These are phyloP conservation scores for Umimayanthus chanpuru DNA, from an alignment of 92 coral and sea anemone genomes.

Conservation along the genomic window DNA sequence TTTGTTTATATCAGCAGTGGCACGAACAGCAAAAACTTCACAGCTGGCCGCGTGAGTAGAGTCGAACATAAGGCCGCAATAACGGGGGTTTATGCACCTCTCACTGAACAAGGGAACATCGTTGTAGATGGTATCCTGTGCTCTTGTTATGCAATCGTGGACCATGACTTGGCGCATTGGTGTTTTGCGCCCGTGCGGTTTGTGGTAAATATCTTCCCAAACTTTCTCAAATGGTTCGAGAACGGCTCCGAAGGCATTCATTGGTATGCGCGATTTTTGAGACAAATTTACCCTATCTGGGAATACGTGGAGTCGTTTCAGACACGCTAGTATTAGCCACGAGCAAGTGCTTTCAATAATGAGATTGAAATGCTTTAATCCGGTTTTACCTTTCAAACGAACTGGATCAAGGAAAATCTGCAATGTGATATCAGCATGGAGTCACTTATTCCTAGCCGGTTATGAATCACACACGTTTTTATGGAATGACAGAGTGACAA, in stretches of 20 bases:
- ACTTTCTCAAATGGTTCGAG: constrained; percentile 48
- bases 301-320: constrained; percentile 17
- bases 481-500: constrained; percentile 42
- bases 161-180: constrained; percentile 76
- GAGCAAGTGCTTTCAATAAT: not conserved
- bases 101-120: constrained; percentile 91
- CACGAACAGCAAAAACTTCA: constrained; percentile 50
- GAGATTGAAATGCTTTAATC: not conserved
- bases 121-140: constrained; percentile 77
- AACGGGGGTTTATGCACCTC: constrained; percentile 86
- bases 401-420: not conserved
- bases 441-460: constrained; percentile 21
- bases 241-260: constrained; percentile 68
- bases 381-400: not conserved
- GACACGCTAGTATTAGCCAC: not conserved
- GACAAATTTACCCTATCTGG: constrained; percentile 32
- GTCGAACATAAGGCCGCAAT: constrained; percentile 42
- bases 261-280: constrained; percentile 78
- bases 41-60: constrained; percentile 67
- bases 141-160: constrained; percentile 88
- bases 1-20: constrained; percentile 67
- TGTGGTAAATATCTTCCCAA: constrained; percentile 63
- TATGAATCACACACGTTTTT: constrained; percentile 29
- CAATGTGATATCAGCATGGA: constrained; percentile 18
- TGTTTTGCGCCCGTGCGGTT: constrained; percentile 81